phyloP scores from a whole-genome alignment of 2,113 vertebrate species.

The Cheirogaleus medius region DNA sequence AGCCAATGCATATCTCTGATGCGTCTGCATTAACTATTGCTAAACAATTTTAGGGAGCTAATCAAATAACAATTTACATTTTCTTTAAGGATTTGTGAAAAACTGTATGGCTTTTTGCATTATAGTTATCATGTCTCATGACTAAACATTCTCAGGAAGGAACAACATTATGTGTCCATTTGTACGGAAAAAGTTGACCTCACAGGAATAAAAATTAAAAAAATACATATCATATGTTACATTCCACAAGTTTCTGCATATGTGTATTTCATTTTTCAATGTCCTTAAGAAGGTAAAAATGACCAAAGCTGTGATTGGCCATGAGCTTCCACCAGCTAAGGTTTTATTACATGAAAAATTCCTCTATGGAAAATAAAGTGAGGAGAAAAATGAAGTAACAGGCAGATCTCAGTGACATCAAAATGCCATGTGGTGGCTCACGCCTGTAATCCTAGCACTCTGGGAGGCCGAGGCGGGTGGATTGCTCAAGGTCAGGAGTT shows the following conservation, averaged over 20 bases:
- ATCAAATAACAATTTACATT: constrained; percentile 33
- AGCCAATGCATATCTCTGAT: constrained; percentile 59
- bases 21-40: constrained; percentile 70
- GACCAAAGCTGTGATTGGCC: constrained; percentile 70
- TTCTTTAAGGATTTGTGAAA: background rate
- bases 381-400: background rate
- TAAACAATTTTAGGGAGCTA: constrained; percentile 69
- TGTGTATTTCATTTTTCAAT: constrained; percentile 57
- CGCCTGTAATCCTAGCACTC: too few species aligned
- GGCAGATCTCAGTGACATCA: background rate
- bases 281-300: constrained; percentile 64
- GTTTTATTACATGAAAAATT: constrained; percentile 56
- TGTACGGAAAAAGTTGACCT: constrained; percentile 17
- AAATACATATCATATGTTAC: background rate
- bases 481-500: too few species aligned
- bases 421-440: background rate
- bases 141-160: background rate
- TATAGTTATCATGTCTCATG: background rate
- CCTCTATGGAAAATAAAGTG: background rate
- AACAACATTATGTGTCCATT: background rate
- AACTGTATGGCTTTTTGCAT: background rate
- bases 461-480: too few species aligned
- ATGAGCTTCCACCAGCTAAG: background rate
- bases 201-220: background rate
- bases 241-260: constrained; percentile 39